Evolutionary conservation across 2,113 vertebrate species (phyloP).

Genomic region (Malurus melanocephalus): DNA sequence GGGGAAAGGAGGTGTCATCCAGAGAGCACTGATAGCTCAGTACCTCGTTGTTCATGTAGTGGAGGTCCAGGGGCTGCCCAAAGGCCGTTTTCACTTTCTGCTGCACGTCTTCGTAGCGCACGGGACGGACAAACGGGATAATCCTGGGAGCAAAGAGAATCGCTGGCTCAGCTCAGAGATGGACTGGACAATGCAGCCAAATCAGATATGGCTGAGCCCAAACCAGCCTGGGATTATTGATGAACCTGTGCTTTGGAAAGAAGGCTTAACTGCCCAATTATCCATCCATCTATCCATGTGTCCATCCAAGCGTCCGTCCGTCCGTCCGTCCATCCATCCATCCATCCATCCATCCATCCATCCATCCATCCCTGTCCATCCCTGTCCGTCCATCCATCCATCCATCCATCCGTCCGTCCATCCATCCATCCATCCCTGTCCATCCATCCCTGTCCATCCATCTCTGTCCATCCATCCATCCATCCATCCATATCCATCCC

Average conservation of each 20-base stretch:
- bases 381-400: neutral
- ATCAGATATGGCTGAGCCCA: neutral
- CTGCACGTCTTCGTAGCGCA: slow-evolving; percentile 89
- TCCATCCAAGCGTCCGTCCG: neutral
- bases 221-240: neutral
- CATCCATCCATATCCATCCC: neutral
- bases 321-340: too few relatives aligned
- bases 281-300: neutral
- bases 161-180: neutral
- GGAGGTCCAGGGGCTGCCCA: slow-evolving; percentile 88
- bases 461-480: neutral
- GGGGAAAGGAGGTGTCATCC: neutral
- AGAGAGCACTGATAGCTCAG: neutral
- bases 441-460: neutral
- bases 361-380: too few relatives aligned
- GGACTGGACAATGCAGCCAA: neutral
- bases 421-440: too few relatives aligned
- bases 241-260: neutral
- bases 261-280: neutral
- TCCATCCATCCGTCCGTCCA: neutral
- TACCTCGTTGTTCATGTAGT: slow-evolving; percentile 97
- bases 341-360: neutral
- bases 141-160: slow-evolving; percentile 71
- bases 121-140: slow-evolving; percentile 88
- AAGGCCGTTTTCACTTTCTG: slow-evolving; percentile 90